Evolutionary conservation across 2,797 vertebrate species (phyloP).

Genomic region (Acrossocheilus fasciatus): DNA sequence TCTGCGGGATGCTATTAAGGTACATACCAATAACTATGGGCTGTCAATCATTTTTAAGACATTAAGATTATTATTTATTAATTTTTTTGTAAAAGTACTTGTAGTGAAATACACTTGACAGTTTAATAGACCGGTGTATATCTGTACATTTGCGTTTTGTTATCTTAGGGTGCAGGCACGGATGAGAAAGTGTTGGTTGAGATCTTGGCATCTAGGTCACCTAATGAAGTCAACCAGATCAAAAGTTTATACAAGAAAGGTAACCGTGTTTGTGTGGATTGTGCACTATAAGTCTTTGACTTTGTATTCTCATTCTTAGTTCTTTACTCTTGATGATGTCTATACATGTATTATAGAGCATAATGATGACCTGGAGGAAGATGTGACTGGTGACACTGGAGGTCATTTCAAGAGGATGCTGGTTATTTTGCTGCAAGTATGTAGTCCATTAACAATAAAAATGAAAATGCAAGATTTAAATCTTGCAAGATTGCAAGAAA

Average conservation of each 20-base stretch:
- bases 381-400: conserved; percentile 87
- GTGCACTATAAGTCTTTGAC: background rate
- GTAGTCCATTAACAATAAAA: background rate
- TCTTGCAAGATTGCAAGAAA: too few relatives aligned
- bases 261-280: conserved; percentile 62
- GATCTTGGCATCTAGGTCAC: conserved; percentile 91
- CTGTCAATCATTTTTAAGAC: background rate
- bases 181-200: conserved; percentile 91
- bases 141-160: background rate
- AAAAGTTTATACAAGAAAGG: conserved; percentile 86
- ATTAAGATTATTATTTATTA: background rate
- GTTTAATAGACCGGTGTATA: background rate
- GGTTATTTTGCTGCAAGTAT: conserved; percentile 93
- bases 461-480: background rate
- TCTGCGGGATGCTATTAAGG: conserved; percentile 91
- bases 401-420: conserved; percentile 93
- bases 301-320: background rate
- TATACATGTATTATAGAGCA: conserved; percentile 80
- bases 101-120: background rate
- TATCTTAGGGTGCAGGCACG: conserved; percentile 90
- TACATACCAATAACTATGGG: conserved; percentile 59
- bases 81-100: background rate
- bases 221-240: conserved; percentile 84
- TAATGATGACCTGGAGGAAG: conserved; percentile 86
- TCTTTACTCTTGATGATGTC: background rate